phyloP scores from a whole-genome alignment of 1,140 invertebrate species.

The Zophobas atratus region DNA sequence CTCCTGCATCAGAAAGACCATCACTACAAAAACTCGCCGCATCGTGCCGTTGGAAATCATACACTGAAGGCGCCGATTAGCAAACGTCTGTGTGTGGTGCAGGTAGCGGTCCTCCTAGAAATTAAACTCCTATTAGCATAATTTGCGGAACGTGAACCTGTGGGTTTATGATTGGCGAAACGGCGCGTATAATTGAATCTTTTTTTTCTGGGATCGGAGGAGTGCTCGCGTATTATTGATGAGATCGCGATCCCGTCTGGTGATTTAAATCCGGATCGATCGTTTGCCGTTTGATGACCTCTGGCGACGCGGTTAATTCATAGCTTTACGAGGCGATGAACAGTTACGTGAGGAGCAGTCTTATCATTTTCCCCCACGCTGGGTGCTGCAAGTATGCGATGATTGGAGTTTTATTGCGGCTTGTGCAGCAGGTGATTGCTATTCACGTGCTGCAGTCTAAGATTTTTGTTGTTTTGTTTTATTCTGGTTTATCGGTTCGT shows the following conservation, averaged over 20 bases:
- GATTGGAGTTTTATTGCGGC: too few species aligned
- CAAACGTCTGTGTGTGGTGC: too few species aligned
- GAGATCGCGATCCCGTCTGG: too few species aligned
- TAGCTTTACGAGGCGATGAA: conserved; percentile 16
- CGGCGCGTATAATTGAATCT: too few species aligned
- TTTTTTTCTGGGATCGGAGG: too few species aligned
- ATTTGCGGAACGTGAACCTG: not conserved
- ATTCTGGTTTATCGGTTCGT: too few species aligned
- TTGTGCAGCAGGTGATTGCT: too few species aligned
- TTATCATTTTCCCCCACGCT: not conserved
- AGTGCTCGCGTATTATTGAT: too few species aligned
- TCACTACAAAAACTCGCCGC: conserved; percentile 18
- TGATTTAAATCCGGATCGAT: conserved; percentile 1
- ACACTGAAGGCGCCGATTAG: not conserved
- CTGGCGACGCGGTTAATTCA: not conserved
- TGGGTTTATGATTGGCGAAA: conserved; percentile 1
- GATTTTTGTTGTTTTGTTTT: too few species aligned
- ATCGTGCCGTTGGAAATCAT: not conserved
- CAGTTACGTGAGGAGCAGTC: conserved; percentile 6
- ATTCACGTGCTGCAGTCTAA: too few species aligned
- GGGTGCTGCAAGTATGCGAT: conserved; percentile 3
- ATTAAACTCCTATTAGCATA: conserved; percentile 16
- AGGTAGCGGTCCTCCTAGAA: not conserved
- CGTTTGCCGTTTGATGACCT: conserved; percentile 46
- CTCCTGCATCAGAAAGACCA: not conserved